Evolutionary conservation across 2,797 vertebrate species (phyloP).

Genomic region (Chloroceryle amazona): DNA sequence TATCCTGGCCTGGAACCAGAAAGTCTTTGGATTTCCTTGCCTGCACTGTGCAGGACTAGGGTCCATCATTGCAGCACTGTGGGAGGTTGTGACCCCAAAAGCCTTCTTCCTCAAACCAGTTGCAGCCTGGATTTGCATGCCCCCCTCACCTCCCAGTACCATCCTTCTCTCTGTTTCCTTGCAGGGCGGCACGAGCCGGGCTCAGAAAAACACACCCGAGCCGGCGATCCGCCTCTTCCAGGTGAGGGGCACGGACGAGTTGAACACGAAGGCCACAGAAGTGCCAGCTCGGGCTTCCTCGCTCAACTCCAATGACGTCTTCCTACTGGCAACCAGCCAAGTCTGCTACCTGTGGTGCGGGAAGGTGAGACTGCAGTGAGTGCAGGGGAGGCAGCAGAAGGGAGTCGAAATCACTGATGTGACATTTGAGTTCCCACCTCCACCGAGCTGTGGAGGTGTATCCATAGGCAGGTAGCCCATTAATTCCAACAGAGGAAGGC

Average conservation of each 20-base stretch:
- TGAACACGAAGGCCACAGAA: slow-evolving; percentile 91
- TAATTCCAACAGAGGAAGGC: background rate
- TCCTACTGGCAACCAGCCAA: slow-evolving; percentile 84
- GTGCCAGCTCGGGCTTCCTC: slow-evolving; percentile 87
- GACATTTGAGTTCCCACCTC: background rate
- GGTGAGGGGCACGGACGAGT: slow-evolving; percentile 86
- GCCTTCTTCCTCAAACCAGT: background rate
- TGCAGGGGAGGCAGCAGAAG: accelerated
- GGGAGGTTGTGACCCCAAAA: background rate
- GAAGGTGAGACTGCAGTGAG: slow-evolving; percentile 80
- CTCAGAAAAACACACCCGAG: slow-evolving; percentile 73
- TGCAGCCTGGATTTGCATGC: accelerated
- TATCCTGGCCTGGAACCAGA: background rate
- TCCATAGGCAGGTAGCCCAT: background rate
- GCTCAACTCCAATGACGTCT: slow-evolving; percentile 91
- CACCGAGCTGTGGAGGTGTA: background rate
- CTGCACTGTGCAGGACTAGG: background rate
- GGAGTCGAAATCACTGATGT: accelerated
- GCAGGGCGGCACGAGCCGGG: slow-evolving; percentile 88
- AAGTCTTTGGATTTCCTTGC: background rate
- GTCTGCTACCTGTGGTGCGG: slow-evolving; percentile 92
- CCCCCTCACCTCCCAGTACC: background rate
- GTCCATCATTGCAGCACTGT: accelerated
- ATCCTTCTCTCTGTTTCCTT: background rate
- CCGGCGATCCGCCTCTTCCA: slow-evolving; percentile 86